phyloP scores from a whole-genome alignment of 2,797 vertebrate genomes.

The Platalea minor region DNA sequence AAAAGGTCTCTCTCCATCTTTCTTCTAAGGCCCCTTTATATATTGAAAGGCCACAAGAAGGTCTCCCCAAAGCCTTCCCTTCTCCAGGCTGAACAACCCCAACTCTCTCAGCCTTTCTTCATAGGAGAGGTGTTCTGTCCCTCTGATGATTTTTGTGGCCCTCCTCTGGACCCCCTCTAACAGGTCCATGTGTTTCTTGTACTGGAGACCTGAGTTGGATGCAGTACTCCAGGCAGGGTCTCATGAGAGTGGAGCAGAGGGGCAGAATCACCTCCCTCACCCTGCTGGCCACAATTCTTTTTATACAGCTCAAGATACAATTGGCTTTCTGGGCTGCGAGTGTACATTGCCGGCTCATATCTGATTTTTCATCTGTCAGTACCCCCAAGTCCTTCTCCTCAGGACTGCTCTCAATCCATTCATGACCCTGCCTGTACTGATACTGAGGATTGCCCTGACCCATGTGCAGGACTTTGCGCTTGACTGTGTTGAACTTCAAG shows the following conservation, averaged over 20 bases:
- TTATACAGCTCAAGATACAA: not conserved
- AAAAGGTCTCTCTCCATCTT: not conserved
- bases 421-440: not conserved
- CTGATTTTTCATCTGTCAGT: not conserved
- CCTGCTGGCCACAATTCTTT: not conserved
- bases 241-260: not conserved
- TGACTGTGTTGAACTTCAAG: not conserved
- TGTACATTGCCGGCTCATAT: fast-evolving
- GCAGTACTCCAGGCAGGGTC: not conserved
- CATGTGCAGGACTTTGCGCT: not conserved
- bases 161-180: not conserved
- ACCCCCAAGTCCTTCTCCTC: not conserved
- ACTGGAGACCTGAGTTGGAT: not conserved
- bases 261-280: not conserved
- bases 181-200: not conserved
- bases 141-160: not conserved
- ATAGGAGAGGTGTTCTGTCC: not conserved
- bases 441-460: not conserved
- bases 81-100: not conserved
- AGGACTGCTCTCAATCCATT: not conserved
- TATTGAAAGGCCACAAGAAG: not conserved
- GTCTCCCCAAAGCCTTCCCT: not conserved
- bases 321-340: not conserved
- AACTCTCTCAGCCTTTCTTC: not conserved
- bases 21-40: not conserved